Percentiles rank a stretch among this genome's conserved stretches.
phyloP scores from a whole-genome alignment of 2,888 invertebrate species.

The Hemaris fuciformis region DNA sequence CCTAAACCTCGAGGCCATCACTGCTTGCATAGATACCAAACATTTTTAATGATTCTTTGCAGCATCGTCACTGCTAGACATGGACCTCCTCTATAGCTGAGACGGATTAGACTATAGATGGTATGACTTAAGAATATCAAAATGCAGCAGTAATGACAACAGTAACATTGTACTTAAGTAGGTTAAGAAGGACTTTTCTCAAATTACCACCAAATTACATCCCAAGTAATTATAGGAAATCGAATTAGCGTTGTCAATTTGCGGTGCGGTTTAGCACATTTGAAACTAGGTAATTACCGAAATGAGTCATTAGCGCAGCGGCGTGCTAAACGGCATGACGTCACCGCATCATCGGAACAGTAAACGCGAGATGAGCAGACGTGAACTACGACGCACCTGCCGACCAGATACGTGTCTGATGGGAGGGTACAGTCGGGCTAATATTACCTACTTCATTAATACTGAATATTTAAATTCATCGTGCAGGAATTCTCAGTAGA shows the following conservation, averaged over 20 bases:
- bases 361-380: slow-evolving; percentile 42
- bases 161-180: neutral
- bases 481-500: no score
- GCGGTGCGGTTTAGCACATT: neutral
- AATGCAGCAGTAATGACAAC: neutral
- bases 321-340: slow-evolving; percentile 30
- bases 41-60: no score
- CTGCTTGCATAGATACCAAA: no score
- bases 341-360: slow-evolving; percentile 35
- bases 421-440: slow-evolving; percentile 42
- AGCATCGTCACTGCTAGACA: no score
- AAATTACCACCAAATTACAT: neutral
- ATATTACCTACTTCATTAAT: no score
- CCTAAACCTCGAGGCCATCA: no score
- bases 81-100: no score
- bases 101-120: no score
- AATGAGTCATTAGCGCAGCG: slow-evolving; percentile 17
- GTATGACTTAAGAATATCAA: neutral
- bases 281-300: slow-evolving; percentile 10
- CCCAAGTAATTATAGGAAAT: neutral
- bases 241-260: slow-evolving; percentile 12
- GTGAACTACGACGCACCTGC: slow-evolving; percentile 49
- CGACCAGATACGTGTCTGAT: slow-evolving; percentile 59
- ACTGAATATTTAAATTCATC: no score
- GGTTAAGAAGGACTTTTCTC: neutral